Evolutionary conservation across 2,797 vertebrate genomes (phyloP).

Genomic region (Labroides dimidiatus): DNA sequence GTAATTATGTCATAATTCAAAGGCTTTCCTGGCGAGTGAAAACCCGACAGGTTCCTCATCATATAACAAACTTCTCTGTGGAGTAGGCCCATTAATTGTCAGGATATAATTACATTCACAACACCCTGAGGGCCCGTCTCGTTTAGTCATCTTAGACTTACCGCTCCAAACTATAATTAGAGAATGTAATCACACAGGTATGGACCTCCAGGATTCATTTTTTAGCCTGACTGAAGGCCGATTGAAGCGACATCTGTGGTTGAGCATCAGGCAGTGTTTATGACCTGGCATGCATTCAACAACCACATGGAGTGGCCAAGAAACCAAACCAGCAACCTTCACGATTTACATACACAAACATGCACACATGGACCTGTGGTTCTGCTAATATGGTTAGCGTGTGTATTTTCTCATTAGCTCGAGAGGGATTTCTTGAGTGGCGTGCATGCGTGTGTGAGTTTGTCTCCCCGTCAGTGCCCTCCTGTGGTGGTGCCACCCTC

Average conservation of each 20-base stretch:
- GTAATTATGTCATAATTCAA: slow-evolving; percentile 81
- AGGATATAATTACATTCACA: slow-evolving; percentile 80
- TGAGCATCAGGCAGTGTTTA: slow-evolving; percentile 69
- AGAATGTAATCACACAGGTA: slow-evolving; percentile 79
- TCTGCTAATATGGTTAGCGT: slow-evolving; percentile 47
- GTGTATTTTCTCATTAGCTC: slow-evolving; percentile 44
- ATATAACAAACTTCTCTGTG: slow-evolving; percentile 69
- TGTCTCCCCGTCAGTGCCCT: slow-evolving; percentile 38
- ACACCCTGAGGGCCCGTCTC: slow-evolving; percentile 72
- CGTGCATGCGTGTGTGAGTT: slow-evolving; percentile 30
- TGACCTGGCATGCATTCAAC: slow-evolving; percentile 65
- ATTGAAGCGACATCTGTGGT: slow-evolving; percentile 72
- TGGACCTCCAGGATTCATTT: slow-evolving; percentile 79
- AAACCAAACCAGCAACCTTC: slow-evolving; percentile 37
- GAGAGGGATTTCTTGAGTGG: slow-evolving; percentile 40
- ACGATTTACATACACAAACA: slow-evolving; percentile 54
- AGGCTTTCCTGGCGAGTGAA: slow-evolving; percentile 67
- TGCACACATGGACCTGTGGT: slow-evolving; percentile 24
- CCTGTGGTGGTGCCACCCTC: slow-evolving; percentile 60
- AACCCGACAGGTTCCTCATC: slow-evolving; percentile 70
- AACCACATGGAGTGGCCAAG: slow-evolving; percentile 60
- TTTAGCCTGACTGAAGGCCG: slow-evolving; percentile 69
- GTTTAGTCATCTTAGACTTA: slow-evolving; percentile 69
- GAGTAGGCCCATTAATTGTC: slow-evolving; percentile 76
- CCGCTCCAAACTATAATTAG: slow-evolving; percentile 77